Conservation (phyloP, 2,888 invertebrate genomes). For the Macrophya alboannulata region DNA sequence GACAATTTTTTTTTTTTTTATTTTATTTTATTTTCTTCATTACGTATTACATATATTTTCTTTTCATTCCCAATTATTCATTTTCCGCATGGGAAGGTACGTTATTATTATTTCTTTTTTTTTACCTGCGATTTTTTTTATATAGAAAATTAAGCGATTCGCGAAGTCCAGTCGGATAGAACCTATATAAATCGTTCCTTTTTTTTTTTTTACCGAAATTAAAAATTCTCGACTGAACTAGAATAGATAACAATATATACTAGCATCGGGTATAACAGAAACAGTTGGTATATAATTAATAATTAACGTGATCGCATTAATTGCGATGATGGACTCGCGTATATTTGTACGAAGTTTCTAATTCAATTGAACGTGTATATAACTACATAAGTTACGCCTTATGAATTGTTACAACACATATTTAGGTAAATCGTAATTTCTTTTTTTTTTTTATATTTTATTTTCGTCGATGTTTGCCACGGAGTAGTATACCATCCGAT, state of each 20-base stretch:
- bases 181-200: too few species aligned
- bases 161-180: too few species aligned
- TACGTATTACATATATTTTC: too few species aligned
- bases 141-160: too few species aligned
- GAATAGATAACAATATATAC: neutral
- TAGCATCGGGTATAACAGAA: neutral
- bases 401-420: conserved; percentile 1
- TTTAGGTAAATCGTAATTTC: conserved; percentile 6
- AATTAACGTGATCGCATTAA: conserved; percentile 35
- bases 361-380: conserved; percentile 4
- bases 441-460: neutral
- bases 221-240: neutral
- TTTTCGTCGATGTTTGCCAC: neutral
- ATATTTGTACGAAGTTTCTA: conserved; percentile 22
- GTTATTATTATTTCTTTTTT: too few species aligned
- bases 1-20: too few species aligned
- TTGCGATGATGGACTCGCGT: neutral
- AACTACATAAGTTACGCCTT: neutral
- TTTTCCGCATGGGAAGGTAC: too few species aligned
- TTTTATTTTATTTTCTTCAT: too few species aligned
- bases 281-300: neutral
- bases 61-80: too few species aligned
- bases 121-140: too few species aligned
- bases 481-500: neutral
- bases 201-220: neutral